Base-by-base conservation (phyloP, 1,140 invertebrate species). In the Chrysoperla carnea region DNA sequence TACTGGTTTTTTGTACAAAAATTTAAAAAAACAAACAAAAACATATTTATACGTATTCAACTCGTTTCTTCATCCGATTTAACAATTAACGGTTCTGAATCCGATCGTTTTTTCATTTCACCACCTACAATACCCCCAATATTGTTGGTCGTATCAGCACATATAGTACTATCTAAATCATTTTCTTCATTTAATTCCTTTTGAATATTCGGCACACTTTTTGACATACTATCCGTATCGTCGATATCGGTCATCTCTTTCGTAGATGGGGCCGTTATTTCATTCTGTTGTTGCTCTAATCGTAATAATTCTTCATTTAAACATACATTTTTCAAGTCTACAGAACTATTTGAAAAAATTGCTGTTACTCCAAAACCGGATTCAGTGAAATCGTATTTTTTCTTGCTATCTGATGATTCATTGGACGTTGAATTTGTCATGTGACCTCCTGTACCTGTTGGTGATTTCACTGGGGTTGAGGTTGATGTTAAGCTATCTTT, bases 331-430 rank as follows among this genome's bases (percentile, higher is more conserved):
- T 83, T 82, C 27, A 85, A 61, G 58, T 84, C 84, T 1, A 91
- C 84, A n/a, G 84, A 80, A 54, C 85, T 90, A 53, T 93, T 90
- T 1, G 84, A 84, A 58, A 91, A 84, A 29, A 90, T 78, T 1
- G 84, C 77, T 12, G 80, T 79, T 1, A 76, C 67, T 23, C 75
- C 68, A 48, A 74, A 62, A 40, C 66, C 67, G 58, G 43, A 48
- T 55, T 59, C 14, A 50, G 47, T 43, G 56, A 54, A 13, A 55
- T 60, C 6, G 46, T 40, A 28, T 65, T 56, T 29, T 54, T 49
- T 28, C 60, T 58, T 42, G 53, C 50, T 8, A 46, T n/a, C 9
- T 38, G 45, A 35, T 49, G 42, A 23, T 43, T 46, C 39, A 42
- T 28, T 36, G 46, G 46, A 13, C 37, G 31, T 36, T 28, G 17